Evolutionary conservation across 2,888 invertebrate species (phyloP).

Genomic region (Nipponacmea schrenckii): DNA sequence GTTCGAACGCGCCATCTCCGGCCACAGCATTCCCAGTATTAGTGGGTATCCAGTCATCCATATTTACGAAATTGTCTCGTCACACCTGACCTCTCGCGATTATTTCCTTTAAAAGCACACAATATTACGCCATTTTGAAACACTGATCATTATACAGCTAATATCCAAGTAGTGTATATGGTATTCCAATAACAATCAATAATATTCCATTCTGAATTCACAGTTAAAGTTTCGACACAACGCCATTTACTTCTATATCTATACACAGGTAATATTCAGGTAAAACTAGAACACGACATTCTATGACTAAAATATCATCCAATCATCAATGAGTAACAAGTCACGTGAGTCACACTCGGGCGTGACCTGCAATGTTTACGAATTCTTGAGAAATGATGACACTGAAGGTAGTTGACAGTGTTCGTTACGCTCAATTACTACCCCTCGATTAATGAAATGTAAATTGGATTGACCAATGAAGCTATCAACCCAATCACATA

Average conservation of each 20-base stretch:
- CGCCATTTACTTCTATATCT: no score
- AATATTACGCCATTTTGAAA: conserved; percentile 2
- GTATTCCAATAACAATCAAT: no score
- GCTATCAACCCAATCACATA: no score
- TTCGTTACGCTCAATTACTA: conserved; percentile 4
- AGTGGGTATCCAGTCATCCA: conserved; percentile 15
- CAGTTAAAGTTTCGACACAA: no score
- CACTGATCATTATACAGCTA: neutral
- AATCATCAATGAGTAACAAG: neutral
- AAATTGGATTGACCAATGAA: no score
- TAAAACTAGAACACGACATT: conserved; percentile 2
- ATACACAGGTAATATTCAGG: neutral
- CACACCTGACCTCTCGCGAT: conserved; percentile 4
- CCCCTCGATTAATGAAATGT: neutral
- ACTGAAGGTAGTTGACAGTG: neutral
- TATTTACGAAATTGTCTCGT: neutral
- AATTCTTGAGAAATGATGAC: neutral
- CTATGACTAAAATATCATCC: neutral
- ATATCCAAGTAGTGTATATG: neutral
- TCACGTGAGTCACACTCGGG: neutral
- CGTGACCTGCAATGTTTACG: conserved; percentile 3
- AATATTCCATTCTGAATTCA: no score
- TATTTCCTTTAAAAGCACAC: neutral
- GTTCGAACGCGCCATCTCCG: conserved; percentile 58
- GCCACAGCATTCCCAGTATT: conserved; percentile 29